Evolutionary conservation across 2,797 vertebrate genomes (phyloP), one percentile per base, ranked within the genome.

Genomic region (Girardinus metallicus): DNA sequence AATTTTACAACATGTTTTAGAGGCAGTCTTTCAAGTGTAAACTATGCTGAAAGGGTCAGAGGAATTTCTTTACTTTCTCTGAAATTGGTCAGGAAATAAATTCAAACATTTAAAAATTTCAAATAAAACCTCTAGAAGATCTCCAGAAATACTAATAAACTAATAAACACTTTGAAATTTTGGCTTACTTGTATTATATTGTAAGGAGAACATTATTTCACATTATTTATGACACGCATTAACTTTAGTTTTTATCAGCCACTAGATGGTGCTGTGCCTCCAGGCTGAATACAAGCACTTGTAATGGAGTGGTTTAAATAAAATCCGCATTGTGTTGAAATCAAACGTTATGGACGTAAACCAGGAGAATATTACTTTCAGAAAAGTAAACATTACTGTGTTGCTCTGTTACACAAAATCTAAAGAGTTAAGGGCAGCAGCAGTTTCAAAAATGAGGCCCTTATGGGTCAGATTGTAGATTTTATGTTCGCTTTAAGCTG

Each of bases 191-290:
- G 11, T 34, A 62, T 62, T 34, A 16, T 34, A 34, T 34, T 34
- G n/a, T 34, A 62, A 53, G 51, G 2, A 9, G 23, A 18, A 6
- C 1, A 16, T 31, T n/a, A 10, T 64, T 34, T 36, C 2, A 64
- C 34, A 64, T 64, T 11, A 21, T 36, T 3, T 9, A 8, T 64
- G 62, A 36, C 8, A 23, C 41, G 18, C 36, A 34, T 12, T 18
- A 31, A 34, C 15, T 18, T 1, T 68, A 26, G 5, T 26, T 26
- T 41, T 34, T 18, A 31, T 36, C 13, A 15, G 43, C 87, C 94
- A 87, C 87, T 76, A 92, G 94, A 89, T 86, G 78, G 15, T 82
- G 44, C 73, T 84, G 82, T 81, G 85, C 8, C 51, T 23, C 78
- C 36, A 76, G 53, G 5, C 21, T 79, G 1, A 81, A 12, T 9